Conservation (phyloP, 2,113 vertebrate species). For the Puffinus mauretanicus region DNA sequence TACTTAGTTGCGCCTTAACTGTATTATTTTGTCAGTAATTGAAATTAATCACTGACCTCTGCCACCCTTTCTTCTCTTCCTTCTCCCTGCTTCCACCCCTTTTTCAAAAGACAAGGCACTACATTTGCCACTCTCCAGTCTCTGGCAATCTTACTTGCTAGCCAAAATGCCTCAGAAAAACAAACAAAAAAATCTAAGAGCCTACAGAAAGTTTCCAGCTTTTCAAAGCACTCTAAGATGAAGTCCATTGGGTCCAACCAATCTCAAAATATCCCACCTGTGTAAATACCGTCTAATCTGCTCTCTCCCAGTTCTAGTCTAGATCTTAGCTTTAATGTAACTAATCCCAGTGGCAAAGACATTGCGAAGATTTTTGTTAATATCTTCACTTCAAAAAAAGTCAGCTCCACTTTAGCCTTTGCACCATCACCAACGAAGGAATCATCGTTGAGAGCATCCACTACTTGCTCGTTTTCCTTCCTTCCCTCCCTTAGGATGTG, state of each 20-base stretch:
- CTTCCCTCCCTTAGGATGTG: background rate
- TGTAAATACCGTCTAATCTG: background rate
- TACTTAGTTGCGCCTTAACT: background rate
- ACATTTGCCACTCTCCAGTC: background rate
- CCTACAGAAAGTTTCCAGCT: background rate
- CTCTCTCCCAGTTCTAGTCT: background rate
- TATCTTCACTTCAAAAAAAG: background rate
- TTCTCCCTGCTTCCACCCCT: background rate
- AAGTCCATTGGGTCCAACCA: background rate
- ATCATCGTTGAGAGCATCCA: background rate
- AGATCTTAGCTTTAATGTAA: background rate
- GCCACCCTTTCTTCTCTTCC: background rate
- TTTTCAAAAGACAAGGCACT: background rate
- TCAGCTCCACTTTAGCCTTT: background rate
- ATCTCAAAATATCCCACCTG: background rate
- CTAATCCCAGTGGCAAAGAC: background rate
- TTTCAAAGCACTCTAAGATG: background rate
- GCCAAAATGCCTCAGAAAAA: background rate
- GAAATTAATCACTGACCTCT: background rate
- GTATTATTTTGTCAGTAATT: background rate
- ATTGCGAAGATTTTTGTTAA: background rate
- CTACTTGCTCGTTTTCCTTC: background rate
- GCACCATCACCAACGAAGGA: background rate
- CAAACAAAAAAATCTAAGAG: background rate
- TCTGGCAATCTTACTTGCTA: background rate